phyloP scores from a whole-genome alignment of 2,113 vertebrate species.

The Petrocephalus zakoni region DNA sequence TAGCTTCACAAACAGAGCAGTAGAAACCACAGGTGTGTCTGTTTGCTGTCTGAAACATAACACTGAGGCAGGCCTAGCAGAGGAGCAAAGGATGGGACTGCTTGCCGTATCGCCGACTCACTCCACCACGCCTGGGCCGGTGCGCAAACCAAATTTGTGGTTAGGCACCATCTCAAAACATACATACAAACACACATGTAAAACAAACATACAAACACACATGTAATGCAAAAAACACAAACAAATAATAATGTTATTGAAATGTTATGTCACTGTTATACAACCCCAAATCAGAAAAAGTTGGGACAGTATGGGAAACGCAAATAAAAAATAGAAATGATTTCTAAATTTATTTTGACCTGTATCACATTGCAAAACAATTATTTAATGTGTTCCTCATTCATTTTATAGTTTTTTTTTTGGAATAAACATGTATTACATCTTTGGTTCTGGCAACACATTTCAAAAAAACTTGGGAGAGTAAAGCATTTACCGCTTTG shows the following conservation, averaged over 20 bases:
- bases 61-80: background rate
- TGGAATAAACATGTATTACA: too few species aligned
- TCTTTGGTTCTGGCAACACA: too few species aligned
- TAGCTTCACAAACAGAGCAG: background rate
- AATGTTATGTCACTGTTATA: background rate
- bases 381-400: too few species aligned
- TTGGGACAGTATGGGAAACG: too few species aligned
- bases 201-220: background rate
- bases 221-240: background rate
- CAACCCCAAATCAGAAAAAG: too few species aligned
- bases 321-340: too few species aligned
- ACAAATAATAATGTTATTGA: background rate
- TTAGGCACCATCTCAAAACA: background rate
- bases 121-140: background rate
- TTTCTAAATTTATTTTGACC: too few species aligned
- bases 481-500: too few species aligned
- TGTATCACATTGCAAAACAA: too few species aligned
- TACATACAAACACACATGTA: background rate
- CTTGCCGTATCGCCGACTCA: background rate
- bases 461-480: too few species aligned
- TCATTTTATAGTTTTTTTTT: too few species aligned
- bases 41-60: background rate
- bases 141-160: background rate
- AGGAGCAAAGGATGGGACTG: background rate
- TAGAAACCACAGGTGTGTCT: background rate